Evolutionary conservation across 2,888 invertebrate species (phyloP).

Genomic region (Bellardia bayeri): DNA sequence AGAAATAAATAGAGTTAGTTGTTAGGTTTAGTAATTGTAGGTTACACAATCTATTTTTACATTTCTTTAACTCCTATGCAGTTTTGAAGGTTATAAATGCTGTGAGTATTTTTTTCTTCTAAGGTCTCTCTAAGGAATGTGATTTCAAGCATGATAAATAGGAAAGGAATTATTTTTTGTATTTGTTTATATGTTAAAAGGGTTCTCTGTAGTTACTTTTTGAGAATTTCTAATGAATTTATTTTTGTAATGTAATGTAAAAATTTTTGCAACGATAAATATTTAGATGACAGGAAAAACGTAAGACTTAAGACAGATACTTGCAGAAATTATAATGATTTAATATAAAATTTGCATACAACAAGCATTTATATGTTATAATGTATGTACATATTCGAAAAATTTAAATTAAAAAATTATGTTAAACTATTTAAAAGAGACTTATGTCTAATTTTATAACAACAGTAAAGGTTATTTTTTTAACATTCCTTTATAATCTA

Average conservation of each 20-base stretch:
- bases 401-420: too few species aligned
- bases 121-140: constrained; percentile 40
- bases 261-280: background rate
- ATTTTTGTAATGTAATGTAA: background rate
- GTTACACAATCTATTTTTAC: constrained; percentile 48
- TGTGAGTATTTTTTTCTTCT: background rate
- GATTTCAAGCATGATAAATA: constrained; percentile 28
- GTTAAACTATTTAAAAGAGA: too few species aligned
- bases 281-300: background rate
- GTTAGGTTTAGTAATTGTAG: constrained; percentile 60
- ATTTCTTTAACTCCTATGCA: background rate
- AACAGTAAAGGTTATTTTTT: too few species aligned
- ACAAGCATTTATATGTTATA: too few species aligned
- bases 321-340: background rate
- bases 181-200: background rate
- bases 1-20: constrained; percentile 11
- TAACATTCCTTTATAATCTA: too few species aligned
- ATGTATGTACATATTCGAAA: too few species aligned
- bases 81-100: background rate
- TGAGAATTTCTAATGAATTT: background rate
- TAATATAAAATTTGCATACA: too few species aligned
- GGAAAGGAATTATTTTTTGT: background rate
- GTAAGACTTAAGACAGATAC: background rate
- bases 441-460: too few species aligned
- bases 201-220: background rate